Evolutionary conservation across 2,888 invertebrate genomes (phyloP).

Genomic region (Oxycera nigricornis): DNA sequence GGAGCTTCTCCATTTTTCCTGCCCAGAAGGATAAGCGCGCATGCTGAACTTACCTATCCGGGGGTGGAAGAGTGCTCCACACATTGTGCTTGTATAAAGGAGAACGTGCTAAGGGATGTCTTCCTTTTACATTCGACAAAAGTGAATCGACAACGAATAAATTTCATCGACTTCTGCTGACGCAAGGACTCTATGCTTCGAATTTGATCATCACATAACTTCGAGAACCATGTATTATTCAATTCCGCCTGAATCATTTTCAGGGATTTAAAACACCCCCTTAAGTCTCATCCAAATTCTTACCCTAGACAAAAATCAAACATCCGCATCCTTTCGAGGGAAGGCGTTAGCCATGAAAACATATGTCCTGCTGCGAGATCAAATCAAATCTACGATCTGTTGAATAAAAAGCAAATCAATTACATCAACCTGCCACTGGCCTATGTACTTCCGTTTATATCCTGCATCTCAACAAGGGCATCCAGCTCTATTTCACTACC

Average conservation of each 20-base stretch:
- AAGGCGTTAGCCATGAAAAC: slow-evolving; percentile 32
- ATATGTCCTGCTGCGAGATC: slow-evolving; percentile 40
- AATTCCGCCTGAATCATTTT: too few relatives aligned
- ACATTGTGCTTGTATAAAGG: too few relatives aligned
- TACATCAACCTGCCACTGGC: slow-evolving; percentile 48
- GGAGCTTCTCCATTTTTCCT: not conserved
- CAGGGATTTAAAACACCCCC: not conserved
- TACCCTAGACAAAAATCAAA: not conserved
- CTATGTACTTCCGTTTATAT: not conserved
- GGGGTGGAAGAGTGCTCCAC: not conserved
- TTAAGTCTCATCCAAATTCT: not conserved
- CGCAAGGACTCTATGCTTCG: too few relatives aligned
- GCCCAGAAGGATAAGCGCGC: not conserved
- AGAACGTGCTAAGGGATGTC: too few relatives aligned
- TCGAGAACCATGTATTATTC: too few relatives aligned
- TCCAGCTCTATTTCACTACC: not conserved
- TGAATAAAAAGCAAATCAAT: slow-evolving; percentile 62
- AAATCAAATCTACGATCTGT: slow-evolving; percentile 53
- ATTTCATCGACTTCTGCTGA: too few relatives aligned
- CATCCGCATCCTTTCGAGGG: not conserved
- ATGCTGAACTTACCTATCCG: not conserved
- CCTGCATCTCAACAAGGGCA: not conserved
- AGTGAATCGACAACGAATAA: too few relatives aligned
- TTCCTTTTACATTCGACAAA: too few relatives aligned
- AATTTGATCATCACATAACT: too few relatives aligned